These are phyloP conservation scores for Sorex araneus DNA, from an alignment of 2,113 vertebrate species.

Conservation along the genomic window DNA sequence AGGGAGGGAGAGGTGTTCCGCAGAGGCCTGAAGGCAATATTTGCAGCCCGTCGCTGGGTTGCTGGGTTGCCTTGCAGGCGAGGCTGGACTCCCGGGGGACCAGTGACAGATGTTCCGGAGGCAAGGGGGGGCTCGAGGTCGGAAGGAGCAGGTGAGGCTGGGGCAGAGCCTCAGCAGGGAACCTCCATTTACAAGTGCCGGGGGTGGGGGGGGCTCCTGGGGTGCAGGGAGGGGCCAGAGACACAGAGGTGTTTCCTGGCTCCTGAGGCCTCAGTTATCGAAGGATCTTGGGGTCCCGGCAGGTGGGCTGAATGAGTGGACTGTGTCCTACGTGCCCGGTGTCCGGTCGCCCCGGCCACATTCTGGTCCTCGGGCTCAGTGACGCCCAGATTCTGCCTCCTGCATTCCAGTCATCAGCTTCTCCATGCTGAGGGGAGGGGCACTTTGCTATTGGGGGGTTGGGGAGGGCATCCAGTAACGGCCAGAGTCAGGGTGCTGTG, in stretches of 20 bases:
- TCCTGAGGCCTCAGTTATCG: neutral
- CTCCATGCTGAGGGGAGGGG: no score
- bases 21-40: slow-evolving; percentile 65
- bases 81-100: slow-evolving; percentile 44
- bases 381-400: neutral
- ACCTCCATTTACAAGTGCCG: slow-evolving; percentile 58
- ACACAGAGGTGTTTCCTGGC: neutral
- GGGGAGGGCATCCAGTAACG: no score
- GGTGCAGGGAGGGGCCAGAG: neutral
- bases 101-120: slow-evolving; percentile 57
- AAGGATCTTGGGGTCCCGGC: neutral
- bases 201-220: neutral
- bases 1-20: neutral
- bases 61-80: neutral
- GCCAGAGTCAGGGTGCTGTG: neutral
- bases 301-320: neutral
- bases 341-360: neutral
- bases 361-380: neutral
- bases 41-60: neutral
- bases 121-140: neutral
- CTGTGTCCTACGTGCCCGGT: neutral
- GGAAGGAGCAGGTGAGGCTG: neutral
- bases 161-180: slow-evolving; percentile 35
- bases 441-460: neutral
- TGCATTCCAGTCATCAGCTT: no score